phyloP scores from a whole-genome alignment of 1,140 invertebrate genomes.

The Drosophila rhopaloa region DNA sequence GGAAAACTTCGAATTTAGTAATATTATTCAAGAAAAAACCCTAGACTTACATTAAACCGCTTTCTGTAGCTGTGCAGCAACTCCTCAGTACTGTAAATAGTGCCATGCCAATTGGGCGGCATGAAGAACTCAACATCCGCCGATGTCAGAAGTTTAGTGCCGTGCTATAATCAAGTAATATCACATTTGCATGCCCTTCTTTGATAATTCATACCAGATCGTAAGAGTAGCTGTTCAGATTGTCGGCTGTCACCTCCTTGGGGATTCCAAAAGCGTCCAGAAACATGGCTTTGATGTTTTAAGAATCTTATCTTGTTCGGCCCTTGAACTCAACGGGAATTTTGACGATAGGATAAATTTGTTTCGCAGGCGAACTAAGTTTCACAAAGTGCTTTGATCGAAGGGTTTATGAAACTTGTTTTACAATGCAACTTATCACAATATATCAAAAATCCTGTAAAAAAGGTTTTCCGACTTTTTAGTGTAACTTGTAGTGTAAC shows the following conservation, averaged over 20 bases:
- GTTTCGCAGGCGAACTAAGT: too few relatives aligned
- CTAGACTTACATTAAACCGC: constrained; percentile 49
- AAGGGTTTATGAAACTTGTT: too few relatives aligned
- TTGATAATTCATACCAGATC: constrained; percentile 41
- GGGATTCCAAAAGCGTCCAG: constrained; percentile 47
- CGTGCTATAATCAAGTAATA: constrained; percentile 23
- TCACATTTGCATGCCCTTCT: too few relatives aligned
- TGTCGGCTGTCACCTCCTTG: constrained; percentile 56
- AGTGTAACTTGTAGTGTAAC: neutral
- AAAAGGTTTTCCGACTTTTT: neutral
- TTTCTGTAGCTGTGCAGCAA: constrained; percentile 40
- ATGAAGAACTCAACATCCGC: constrained; percentile 46
- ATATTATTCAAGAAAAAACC: neutral
- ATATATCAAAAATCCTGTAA: neutral
- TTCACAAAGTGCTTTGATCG: neutral
- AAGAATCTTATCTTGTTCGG: neutral
- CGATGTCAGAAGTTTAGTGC: constrained; percentile 56
- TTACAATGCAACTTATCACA: too few relatives aligned
- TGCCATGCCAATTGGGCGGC: constrained; percentile 62
- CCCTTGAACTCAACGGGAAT: neutral
- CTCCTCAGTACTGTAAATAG: constrained; percentile 58
- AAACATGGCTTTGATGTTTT: constrained; percentile 40
- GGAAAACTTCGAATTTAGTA: neutral
- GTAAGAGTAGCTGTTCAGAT: constrained; percentile 41
- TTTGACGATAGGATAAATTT: neutral